These are phyloP conservation scores for Clarias pachynema DNA, from an alignment of 2,797 vertebrate genomes.

Conservation along the genomic window DNA sequence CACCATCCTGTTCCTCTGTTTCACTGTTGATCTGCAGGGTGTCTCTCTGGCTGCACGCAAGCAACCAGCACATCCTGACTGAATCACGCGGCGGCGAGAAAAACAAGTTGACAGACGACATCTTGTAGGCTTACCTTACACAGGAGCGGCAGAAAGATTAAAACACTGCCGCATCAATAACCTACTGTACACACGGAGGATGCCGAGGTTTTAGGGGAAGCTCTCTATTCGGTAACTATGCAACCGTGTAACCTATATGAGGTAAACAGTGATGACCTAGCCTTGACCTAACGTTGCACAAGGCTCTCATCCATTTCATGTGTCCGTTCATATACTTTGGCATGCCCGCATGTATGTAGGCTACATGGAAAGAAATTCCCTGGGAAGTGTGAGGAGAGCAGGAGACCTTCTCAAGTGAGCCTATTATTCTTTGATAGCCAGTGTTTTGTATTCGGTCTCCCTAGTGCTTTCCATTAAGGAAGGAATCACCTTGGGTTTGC, in stretches of 20 bases:
- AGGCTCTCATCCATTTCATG: conserved; percentile 51
- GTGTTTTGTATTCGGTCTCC: conserved; percentile 60
- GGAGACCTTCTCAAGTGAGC: conserved; percentile 57
- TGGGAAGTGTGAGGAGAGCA: conserved; percentile 59
- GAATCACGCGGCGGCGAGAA: conserved; percentile 45
- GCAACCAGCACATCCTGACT: conserved; percentile 56
- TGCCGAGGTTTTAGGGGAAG: conserved; percentile 9
- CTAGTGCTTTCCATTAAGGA: conserved; percentile 64
- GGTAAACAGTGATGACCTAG: conserved; percentile 49
- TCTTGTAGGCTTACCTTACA: conserved; percentile 17
- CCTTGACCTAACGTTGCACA: conserved; percentile 49
- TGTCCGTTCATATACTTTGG: conserved; percentile 52
- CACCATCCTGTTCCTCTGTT: conserved; percentile 56
- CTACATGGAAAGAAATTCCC: conserved; percentile 60
- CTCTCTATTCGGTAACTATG: conserved; percentile 54
- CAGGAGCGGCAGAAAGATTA: neutral
- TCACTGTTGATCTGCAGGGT: conserved; percentile 55
- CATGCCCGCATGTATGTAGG: conserved; percentile 40
- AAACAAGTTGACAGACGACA: conserved; percentile 39
- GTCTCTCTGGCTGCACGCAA: conserved; percentile 54
- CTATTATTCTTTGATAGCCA: conserved; percentile 65
- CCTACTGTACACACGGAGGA: neutral
- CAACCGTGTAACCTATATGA: conserved; percentile 53
- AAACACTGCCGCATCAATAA: conserved; percentile 2
- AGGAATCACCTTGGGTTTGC: conserved; percentile 66